phyloP scores from a whole-genome alignment of 2,797 vertebrate species.

The Octomys mimax region DNA sequence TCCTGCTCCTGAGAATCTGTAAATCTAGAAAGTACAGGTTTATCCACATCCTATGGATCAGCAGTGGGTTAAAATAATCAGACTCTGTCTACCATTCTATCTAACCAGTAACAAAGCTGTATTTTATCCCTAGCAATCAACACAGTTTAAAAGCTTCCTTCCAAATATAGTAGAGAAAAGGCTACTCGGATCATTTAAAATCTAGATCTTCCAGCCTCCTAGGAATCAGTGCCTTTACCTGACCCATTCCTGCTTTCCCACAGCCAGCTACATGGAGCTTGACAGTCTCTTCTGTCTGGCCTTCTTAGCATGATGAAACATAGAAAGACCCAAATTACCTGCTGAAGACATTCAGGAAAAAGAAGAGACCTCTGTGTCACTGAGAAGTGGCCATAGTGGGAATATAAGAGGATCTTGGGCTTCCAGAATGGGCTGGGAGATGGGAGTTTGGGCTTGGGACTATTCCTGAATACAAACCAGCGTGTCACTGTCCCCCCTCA shows the following conservation, averaged over 20 bases:
- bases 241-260: constrained; percentile 18
- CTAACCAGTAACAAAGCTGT: neutral
- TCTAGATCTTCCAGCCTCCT: constrained; percentile 48
- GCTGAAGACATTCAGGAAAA: neutral
- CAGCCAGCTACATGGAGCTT: neutral
- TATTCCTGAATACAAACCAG: neutral
- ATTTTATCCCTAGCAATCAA: neutral
- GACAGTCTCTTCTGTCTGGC: neutral
- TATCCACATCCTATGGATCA: neutral
- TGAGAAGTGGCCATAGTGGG: neutral
- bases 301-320: neutral
- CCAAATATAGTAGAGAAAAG: neutral
- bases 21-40: neutral
- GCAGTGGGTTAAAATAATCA: neutral
- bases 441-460: neutral
- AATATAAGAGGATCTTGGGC: neutral
- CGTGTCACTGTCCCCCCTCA: neutral
- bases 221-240: constrained; percentile 44
- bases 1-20: neutral
- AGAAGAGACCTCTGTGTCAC: neutral
- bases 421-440: neutral
- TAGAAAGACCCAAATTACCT: neutral
- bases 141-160: constrained; percentile 11
- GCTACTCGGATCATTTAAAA: neutral
- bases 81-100: neutral